phyloP scores from a whole-genome alignment of 2,113 vertebrate genomes.

The Spheniscus mendiculus region DNA sequence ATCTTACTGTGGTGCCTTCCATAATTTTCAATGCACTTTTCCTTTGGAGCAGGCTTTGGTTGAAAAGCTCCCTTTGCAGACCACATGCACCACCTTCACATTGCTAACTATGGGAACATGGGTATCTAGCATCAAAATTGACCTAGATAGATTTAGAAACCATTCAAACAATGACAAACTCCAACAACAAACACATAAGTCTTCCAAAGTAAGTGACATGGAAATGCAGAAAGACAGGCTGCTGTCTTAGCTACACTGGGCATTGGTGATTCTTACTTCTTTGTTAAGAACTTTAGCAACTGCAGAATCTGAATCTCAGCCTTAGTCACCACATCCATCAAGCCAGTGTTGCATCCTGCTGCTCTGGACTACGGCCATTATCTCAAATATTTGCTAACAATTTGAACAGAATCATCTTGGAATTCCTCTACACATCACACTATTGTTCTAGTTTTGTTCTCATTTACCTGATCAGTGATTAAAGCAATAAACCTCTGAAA shows the following conservation, averaged over 20 bases:
- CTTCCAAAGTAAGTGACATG: neutral
- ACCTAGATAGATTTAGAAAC: neutral
- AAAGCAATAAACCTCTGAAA: conserved; percentile 23
- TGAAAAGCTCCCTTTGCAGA: neutral
- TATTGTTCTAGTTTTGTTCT: neutral
- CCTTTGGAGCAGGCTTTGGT: neutral
- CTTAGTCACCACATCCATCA: neutral
- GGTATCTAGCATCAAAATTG: neutral
- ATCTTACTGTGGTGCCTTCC: neutral
- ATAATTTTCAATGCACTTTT: neutral
- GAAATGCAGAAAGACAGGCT: neutral
- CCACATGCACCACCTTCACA: neutral
- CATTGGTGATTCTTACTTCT: neutral
- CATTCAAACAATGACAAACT: neutral
- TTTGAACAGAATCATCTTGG: neutral
- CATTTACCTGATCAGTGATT: conserved; percentile 13
- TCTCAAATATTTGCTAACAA: neutral
- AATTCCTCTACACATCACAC: neutral
- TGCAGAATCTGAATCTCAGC: neutral
- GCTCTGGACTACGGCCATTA: neutral
- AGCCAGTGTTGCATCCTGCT: neutral
- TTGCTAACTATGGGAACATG: neutral
- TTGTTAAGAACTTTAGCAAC: neutral
- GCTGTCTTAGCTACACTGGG: neutral
- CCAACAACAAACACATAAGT: neutral